Percentiles rank a stretch among this genome's conserved stretches.
Conservation (phyloP, 2,888 invertebrate species). For the Agriopis aurantiaria region DNA sequence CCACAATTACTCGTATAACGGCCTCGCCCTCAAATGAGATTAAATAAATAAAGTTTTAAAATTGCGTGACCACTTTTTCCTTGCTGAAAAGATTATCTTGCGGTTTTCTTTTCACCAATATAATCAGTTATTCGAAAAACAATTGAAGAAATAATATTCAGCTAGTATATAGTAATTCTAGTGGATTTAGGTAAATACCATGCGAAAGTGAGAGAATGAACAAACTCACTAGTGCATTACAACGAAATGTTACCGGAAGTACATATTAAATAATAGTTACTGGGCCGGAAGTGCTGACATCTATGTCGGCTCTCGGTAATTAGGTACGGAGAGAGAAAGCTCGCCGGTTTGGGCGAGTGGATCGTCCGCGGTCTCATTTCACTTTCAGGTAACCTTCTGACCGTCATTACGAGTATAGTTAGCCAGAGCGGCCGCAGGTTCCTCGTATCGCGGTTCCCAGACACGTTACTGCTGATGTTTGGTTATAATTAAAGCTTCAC, state of each 20-base stretch:
- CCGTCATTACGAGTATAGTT: not conserved
- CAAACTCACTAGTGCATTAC: slow-evolving; percentile 16
- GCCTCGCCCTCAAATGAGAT: not conserved
- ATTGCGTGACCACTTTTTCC: too few species aligned
- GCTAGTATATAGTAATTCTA: too few species aligned
- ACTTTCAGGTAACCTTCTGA: slow-evolving; percentile 20
- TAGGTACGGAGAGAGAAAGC: slow-evolving; percentile 22
- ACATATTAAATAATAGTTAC: slow-evolving; percentile 6
- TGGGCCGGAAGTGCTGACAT: slow-evolving; percentile 24
- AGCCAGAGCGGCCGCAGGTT: not conserved
- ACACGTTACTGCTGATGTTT: not conserved
- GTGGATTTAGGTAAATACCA: not conserved
- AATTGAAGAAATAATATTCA: too few species aligned
- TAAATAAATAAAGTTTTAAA: too few species aligned
- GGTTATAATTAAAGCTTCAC: not conserved
- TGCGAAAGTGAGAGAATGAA: slow-evolving; percentile 13
- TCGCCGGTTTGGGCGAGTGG: slow-evolving; percentile 5
- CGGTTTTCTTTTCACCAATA: too few species aligned
- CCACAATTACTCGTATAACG: not conserved
- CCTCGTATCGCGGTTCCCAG: not conserved
- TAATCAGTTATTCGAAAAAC: too few species aligned
- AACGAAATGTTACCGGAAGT: slow-evolving; percentile 18
- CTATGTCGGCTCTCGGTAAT: slow-evolving; percentile 13
- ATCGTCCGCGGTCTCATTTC: slow-evolving; percentile 11
- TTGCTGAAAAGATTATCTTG: too few species aligned